Percentiles rank a stretch among this genome's conserved stretches.
phyloP scores from a whole-genome alignment of 2,888 invertebrate genomes.

The Tachystola acroxantha region DNA sequence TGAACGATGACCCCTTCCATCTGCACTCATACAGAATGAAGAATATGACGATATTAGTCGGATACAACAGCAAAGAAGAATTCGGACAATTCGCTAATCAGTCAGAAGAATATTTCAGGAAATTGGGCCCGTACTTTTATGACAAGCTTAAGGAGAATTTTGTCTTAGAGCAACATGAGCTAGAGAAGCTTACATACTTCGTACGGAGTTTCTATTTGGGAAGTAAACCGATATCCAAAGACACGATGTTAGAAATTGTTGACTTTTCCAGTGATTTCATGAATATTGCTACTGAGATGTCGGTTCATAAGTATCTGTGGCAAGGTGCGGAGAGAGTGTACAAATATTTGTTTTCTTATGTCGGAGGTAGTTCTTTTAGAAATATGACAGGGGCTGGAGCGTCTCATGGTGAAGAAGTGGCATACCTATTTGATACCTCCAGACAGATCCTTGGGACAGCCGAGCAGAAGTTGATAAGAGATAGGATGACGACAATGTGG shows the following conservation, averaged over 20 bases:
- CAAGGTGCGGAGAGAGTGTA: background rate
- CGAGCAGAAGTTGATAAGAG: constrained; percentile 33
- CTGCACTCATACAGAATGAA: constrained; percentile 20
- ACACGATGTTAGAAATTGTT: background rate
- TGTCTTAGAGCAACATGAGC: constrained; percentile 4
- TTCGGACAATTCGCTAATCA: constrained; percentile 24
- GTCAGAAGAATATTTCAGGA: constrained; percentile 20
- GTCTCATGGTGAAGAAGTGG: constrained; percentile 1
- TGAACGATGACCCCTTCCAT: constrained; percentile 24
- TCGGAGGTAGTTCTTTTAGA: background rate
- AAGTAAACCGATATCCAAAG: background rate
- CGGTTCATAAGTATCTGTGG: background rate
- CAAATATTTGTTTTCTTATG: constrained; percentile 4
- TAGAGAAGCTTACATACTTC: background rate
- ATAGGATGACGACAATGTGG: constrained; percentile 38
- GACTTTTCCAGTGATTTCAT: constrained; percentile 1
- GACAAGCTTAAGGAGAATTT: constrained; percentile 11
- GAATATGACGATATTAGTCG: constrained; percentile 31
- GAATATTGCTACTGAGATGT: background rate
- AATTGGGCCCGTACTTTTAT: constrained; percentile 5
- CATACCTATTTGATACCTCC: background rate
- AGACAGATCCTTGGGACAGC: constrained; percentile 4
- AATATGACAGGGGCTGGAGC: constrained; percentile 1
- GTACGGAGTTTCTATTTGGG: background rate
- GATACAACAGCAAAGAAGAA: constrained; percentile 40